A percentile compares a stretch with the other conserved stretches of the same genome.
Conservation (phyloP, 2,797 vertebrate species). For the Acomys russatus region DNA sequence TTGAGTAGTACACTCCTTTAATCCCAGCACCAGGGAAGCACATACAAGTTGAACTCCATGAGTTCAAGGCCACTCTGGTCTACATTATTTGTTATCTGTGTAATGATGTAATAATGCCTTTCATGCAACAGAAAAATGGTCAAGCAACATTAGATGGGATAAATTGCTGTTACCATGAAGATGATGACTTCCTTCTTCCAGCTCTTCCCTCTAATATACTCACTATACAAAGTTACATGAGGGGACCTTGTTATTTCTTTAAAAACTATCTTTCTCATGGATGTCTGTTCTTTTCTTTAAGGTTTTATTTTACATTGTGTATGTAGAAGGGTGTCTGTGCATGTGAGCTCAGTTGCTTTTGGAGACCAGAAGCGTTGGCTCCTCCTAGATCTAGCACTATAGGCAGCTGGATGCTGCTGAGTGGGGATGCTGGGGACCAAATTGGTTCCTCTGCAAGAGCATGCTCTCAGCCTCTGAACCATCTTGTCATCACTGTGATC, state of each 20-base stretch:
- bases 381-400: no score
- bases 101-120: background rate
- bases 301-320: background rate
- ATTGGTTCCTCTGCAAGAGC: no score
- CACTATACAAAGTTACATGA: background rate
- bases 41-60: background rate
- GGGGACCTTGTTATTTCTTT: background rate
- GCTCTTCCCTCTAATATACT: background rate
- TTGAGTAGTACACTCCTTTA: background rate
- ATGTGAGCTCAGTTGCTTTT: background rate
- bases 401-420: background rate
- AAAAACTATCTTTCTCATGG: background rate
- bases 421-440: no score
- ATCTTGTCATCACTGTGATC: no score
- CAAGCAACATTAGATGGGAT: constrained; percentile 10
- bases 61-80: background rate
- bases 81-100: background rate
- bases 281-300: background rate
- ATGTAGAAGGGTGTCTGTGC: background rate
- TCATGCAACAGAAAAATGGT: constrained; percentile 20
- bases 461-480: background rate
- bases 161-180: background rate
- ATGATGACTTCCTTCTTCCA: background rate
- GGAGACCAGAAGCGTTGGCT: background rate
- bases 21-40: background rate